These are phyloP conservation scores for Acleris cristana DNA, from an alignment of 2,888 invertebrate genomes.

Conservation along the genomic window DNA sequence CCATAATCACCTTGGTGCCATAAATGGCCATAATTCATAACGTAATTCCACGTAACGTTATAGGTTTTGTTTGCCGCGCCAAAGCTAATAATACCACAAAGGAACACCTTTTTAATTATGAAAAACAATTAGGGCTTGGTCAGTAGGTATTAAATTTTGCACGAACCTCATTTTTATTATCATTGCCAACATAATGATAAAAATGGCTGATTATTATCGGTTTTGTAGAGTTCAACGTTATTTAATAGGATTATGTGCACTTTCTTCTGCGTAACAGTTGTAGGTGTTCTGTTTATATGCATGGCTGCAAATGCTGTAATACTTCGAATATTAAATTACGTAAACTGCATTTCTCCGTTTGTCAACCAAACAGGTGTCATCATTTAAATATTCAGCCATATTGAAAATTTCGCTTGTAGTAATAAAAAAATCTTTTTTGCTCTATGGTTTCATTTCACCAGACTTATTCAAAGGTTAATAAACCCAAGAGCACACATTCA, in stretches of 20 bases:
- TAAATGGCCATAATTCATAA: constrained; percentile 26
- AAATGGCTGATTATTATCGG: constrained; percentile 16
- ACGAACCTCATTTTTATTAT: constrained; percentile 23
- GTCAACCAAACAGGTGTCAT: too few species aligned
- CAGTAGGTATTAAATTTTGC: constrained; percentile 19
- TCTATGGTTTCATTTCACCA: too few species aligned
- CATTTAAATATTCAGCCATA: too few species aligned
- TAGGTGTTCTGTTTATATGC: constrained; percentile 28
- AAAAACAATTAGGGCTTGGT: constrained; percentile 29
- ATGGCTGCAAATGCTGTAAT: constrained; percentile 13
- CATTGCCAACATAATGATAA: not conserved
- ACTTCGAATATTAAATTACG: not conserved
- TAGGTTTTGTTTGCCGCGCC: constrained; percentile 16
- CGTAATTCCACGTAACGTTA: constrained; percentile 19
- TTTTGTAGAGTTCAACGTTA: constrained; percentile 32
- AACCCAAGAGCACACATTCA: not conserved
- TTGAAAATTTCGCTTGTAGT: too few species aligned
- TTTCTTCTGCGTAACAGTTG: constrained; percentile 34
- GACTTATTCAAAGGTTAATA: too few species aligned
- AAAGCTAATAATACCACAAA: constrained; percentile 18
- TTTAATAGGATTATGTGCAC: constrained; percentile 32
- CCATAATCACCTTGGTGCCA: constrained; percentile 19
- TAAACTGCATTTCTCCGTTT: too few species aligned
- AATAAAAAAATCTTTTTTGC: too few species aligned
- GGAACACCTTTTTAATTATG: constrained; percentile 35